Base-by-base conservation (phyloP, 2,797 vertebrate genomes). In the Lithobates pipiens region DNA sequence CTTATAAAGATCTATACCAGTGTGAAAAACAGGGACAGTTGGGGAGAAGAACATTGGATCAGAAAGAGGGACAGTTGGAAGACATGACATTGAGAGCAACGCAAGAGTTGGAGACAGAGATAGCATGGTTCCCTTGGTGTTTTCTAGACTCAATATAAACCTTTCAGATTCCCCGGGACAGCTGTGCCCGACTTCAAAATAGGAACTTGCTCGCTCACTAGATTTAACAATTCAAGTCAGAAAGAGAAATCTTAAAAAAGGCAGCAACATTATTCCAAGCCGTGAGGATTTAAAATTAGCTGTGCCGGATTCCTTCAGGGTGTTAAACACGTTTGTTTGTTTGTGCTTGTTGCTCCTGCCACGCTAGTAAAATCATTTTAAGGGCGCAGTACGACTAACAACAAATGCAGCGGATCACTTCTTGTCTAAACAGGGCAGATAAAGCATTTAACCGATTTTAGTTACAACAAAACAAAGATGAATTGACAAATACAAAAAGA, bases 71-170 rank as follows among this genome's bases (percentile, higher is more conserved):
- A 61, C 54, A 61, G 54, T 23, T 23, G 54, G 54, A 5, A 61
- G 21, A 23, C 21, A 61, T 61, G 54, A 23, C 54, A 79, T 39
- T 39, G 4, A 10, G 79, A 88, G 88, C 82, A 88, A 89, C 89
- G 89, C 88, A 84, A 88, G 88, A 80, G 88, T n/a, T 50, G 42
- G 27, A 74, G 34, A 87, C 89, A 82, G 87, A 85, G 71, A 88
- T 75, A 83, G 79, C 74, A 46, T 13, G 11, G 46, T 57, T 18
- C 34, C 61, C 63, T 76, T 44, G 54, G 73, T 29, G 67, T 65
- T 67, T 86, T 71, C 44, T 54, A 46, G 54, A 77, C 79, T 68
- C 36, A 5, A 27, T 71, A 86, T 76, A 82, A 77, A 85, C 71
- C 34, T 75, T 80, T 63, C 23, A 71, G 65, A 75, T 34, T 34